Conservation (phyloP, 2,797 vertebrate species). For the Sebastes hubbsi region DNA sequence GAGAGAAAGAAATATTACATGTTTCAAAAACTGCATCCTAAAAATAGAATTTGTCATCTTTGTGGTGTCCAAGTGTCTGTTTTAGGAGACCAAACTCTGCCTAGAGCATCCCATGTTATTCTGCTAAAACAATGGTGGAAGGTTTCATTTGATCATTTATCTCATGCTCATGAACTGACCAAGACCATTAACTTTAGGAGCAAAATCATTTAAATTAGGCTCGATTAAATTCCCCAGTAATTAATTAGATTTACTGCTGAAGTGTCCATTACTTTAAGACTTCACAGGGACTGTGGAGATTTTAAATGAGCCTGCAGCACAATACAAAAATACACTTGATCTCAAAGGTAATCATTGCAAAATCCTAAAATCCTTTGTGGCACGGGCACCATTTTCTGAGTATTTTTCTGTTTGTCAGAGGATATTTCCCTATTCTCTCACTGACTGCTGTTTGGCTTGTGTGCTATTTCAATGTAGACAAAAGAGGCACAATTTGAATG, state of each 20-base stretch:
- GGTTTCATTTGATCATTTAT: constrained; percentile 34
- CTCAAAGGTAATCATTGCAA: constrained; percentile 39
- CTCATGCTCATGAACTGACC: constrained; percentile 56
- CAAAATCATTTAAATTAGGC: constrained; percentile 66
- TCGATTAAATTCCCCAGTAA: constrained; percentile 42
- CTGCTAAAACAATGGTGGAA: constrained; percentile 42
- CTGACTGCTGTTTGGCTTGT: neutral
- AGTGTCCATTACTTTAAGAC: constrained; percentile 23
- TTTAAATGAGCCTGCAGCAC: constrained; percentile 50
- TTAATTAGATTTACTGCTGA: constrained; percentile 34
- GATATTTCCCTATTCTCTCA: constrained; percentile 11
- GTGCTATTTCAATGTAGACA: neutral
- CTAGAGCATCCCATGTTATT: constrained; percentile 72
- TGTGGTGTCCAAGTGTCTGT: constrained; percentile 76
- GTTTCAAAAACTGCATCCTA: constrained; percentile 10
- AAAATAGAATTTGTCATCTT: constrained; percentile 56
- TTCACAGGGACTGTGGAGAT: constrained; percentile 33
- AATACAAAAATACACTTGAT: constrained; percentile 28
- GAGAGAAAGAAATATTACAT: neutral
- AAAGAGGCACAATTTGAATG: constrained; percentile 19
- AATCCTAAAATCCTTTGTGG: constrained; percentile 27
- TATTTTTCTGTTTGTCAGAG: constrained; percentile 6
- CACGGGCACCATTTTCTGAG: constrained; percentile 19
- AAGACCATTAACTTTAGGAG: constrained; percentile 55
- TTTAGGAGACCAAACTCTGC: constrained; percentile 39